Conservation (phyloP, 2,888 invertebrate genomes). For the Molanna angustata region DNA sequence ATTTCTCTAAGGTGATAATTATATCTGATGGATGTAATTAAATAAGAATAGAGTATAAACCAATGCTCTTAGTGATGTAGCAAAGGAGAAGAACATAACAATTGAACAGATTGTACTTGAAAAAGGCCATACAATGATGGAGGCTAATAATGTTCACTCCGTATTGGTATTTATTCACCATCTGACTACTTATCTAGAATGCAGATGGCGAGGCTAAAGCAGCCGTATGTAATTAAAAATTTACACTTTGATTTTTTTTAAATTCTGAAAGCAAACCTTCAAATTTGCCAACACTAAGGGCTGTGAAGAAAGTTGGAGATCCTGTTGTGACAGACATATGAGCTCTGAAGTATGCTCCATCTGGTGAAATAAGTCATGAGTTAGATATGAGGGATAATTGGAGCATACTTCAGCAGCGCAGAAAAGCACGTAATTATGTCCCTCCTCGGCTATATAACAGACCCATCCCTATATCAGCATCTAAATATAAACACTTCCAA, state of each 20-base stretch:
- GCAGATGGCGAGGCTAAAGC: not conserved
- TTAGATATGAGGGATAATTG: not conserved
- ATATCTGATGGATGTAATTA: constrained; percentile 1
- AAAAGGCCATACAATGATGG: constrained; percentile 12
- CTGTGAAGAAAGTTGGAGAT: constrained; percentile 1
- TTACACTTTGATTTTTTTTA: not conserved
- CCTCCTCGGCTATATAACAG: not conserved
- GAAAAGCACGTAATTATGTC: not conserved
- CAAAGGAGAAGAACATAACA: not conserved
- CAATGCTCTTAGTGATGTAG: constrained; percentile 8
- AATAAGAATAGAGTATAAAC: constrained; percentile 20
- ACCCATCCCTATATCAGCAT: not conserved
- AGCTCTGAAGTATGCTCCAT: constrained; percentile 7
- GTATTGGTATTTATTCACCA: constrained; percentile 1
- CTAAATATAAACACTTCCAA: not conserved
- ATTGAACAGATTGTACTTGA: constrained; percentile 3
- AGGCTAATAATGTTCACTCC: constrained; percentile 7
- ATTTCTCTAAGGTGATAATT: not conserved
- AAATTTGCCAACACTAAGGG: not conserved
- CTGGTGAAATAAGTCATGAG: not conserved
- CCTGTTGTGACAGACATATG: not conserved
- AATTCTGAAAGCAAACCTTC: not conserved
- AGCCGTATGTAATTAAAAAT: not conserved
- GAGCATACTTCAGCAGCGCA: constrained; percentile 5
- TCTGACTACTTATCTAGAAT: not conserved